phyloP scores from a whole-genome alignment of 2,888 invertebrate genomes.

The Acanthoscelides obtectus region DNA sequence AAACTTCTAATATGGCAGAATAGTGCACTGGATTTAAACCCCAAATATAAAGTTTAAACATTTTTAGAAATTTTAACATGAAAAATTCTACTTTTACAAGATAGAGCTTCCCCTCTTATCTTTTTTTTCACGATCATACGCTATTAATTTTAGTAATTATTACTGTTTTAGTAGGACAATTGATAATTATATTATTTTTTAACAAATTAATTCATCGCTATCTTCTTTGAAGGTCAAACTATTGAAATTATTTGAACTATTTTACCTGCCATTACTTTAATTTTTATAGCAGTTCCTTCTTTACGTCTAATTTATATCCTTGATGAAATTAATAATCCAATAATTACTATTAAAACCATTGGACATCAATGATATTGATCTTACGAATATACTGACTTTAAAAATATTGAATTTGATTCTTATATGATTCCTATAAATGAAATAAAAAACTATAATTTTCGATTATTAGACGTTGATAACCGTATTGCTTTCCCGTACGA shows the following conservation, averaged over 20 bases:
- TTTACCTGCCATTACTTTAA: conserved; percentile 56
- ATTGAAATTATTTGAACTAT: conserved; percentile 65
- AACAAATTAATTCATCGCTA: conserved; percentile 56
- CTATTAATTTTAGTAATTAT: conserved; percentile 60
- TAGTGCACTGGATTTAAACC: conserved; percentile 63
- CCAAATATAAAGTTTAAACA: no score
- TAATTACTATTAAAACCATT: conserved; percentile 58
- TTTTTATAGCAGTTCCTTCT: conserved; percentile 61
- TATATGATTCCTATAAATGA: conserved; percentile 54
- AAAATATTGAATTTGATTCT: conserved; percentile 55
- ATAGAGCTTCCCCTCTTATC: conserved; percentile 59
- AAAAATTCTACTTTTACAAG: conserved; percentile 56
- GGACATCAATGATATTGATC: conserved; percentile 53
- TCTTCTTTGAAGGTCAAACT: conserved; percentile 55
- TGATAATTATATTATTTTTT: conserved; percentile 54
- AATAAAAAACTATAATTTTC: conserved; percentile 48
- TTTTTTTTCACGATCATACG: conserved; percentile 60
- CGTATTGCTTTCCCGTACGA: conserved; percentile 56
- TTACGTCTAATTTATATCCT: conserved; percentile 57
- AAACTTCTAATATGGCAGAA: conserved; percentile 60
- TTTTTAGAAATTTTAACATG: conserved; percentile 61
- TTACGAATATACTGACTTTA: conserved; percentile 63
- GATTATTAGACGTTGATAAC: conserved; percentile 62
- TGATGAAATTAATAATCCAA: conserved; percentile 58
- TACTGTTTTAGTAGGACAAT: conserved; percentile 55